Evolutionary conservation across 2,797 vertebrate species (phyloP).

Genomic region (Lagocephalus sceleratus): DNA sequence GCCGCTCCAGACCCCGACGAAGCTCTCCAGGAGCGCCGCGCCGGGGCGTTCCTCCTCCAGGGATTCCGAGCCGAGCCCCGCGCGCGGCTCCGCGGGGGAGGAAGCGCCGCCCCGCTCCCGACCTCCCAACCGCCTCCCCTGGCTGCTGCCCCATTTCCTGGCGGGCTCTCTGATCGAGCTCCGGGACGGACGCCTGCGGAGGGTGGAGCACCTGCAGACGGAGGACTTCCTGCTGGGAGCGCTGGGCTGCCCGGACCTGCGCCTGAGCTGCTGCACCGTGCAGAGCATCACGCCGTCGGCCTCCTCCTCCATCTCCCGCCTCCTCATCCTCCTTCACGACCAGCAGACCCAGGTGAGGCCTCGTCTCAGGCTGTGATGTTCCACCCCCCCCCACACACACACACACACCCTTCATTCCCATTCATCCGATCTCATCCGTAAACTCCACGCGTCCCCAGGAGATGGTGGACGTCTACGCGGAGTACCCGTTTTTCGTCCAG

Average conservation of each 20-base stretch:
- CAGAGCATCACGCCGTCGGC: conserved; percentile 66
- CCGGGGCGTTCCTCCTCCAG: conserved; percentile 23
- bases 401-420: neutral
- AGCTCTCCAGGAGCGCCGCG: conserved; percentile 3
- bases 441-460: conserved; percentile 48
- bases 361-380: neutral
- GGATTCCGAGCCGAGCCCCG: conserved; percentile 4
- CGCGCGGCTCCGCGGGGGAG: conserved; percentile 23
- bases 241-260: conserved; percentile 68
- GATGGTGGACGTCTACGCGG: conserved; percentile 74
- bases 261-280: conserved; percentile 75
- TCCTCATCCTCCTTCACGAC: conserved; percentile 73
- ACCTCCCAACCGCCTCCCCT: conserved; percentile 48
- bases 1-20: conserved; percentile 3
- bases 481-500: conserved; percentile 77
- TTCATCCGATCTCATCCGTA: neutral
- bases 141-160: conserved; percentile 71
- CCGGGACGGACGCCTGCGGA: conserved; percentile 67
- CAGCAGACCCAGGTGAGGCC: conserved; percentile 69
- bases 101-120: conserved; percentile 15
- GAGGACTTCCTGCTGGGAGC: conserved; percentile 78
- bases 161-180: conserved; percentile 78
- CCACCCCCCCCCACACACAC: too few relatives aligned
- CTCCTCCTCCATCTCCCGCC: conserved; percentile 58
- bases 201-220: conserved; percentile 75